These are phyloP conservation scores for Hyposmocoma kahamanoa DNA, from an alignment of 1,140 invertebrate species.

Conservation along the genomic window DNA sequence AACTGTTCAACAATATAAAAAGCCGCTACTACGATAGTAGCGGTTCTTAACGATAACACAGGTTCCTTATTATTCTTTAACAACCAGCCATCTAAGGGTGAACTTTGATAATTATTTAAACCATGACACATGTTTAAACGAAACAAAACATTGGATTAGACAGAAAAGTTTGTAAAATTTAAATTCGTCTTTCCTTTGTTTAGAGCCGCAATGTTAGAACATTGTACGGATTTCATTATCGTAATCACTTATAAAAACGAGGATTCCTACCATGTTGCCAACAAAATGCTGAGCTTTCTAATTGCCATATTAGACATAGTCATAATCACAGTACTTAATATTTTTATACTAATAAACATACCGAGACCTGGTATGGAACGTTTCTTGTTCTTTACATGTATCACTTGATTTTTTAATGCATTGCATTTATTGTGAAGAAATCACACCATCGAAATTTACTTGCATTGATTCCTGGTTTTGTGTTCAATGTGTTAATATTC, in stretches of 20 bases:
- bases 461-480: constrained; percentile 39
- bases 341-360: constrained; percentile 9
- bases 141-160: no score
- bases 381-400: constrained; percentile 6
- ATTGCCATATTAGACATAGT: constrained; percentile 9
- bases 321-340: constrained; percentile 6
- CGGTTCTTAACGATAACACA: no score
- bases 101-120: no score
- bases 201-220: background rate
- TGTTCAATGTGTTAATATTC: constrained; percentile 19
- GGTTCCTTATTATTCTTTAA: no score
- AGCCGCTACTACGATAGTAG: no score
- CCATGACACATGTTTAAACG: no score
- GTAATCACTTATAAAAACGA: background rate
- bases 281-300: constrained; percentile 22
- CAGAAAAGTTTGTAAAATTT: no score
- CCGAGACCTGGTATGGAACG: background rate
- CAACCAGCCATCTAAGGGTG: no score
- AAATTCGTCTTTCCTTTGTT: background rate
- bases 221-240: background rate
- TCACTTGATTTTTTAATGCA: constrained; percentile 18
- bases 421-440: constrained; percentile 39
- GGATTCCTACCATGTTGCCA: background rate
- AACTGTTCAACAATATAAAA: no score
- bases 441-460: constrained; percentile 71